phyloP scores from a whole-genome alignment of 2,797 vertebrate genomes.

The Acestrorhynchus altus region DNA sequence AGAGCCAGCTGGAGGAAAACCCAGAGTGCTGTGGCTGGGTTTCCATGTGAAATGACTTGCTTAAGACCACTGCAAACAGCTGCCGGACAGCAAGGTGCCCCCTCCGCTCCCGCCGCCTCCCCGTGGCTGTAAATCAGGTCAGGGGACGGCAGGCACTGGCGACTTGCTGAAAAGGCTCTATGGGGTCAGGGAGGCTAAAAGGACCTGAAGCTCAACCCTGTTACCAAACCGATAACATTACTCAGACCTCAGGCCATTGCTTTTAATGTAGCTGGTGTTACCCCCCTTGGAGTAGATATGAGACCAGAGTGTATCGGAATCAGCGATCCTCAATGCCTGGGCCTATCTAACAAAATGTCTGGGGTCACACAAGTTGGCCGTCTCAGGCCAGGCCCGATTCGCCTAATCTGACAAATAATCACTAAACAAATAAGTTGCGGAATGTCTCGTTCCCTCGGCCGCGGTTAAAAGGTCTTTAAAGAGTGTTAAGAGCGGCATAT shows the following conservation, averaged over 20 bases:
- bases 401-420: conserved; percentile 73
- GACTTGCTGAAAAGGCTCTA: conserved; percentile 80
- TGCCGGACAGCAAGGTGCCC: conserved; percentile 75
- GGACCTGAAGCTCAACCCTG: conserved; percentile 60
- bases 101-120: conserved; percentile 41
- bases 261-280: conserved; percentile 45
- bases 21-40: conserved; percentile 70
- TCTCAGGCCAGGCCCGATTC: conserved; percentile 61
- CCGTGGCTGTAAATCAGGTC: conserved; percentile 79
- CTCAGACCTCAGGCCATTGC: conserved; percentile 55
- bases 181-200: conserved; percentile 75
- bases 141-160: conserved; percentile 73
- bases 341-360: conserved; percentile 65
- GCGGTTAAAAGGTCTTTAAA: conserved; percentile 66
- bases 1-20: conserved; percentile 76
- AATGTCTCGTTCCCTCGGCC: conserved; percentile 51
- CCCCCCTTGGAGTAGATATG: conserved; percentile 52
- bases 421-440: conserved; percentile 63
- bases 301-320: conserved; percentile 24
- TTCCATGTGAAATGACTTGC: conserved; percentile 82
- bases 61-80: conserved; percentile 83
- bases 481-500: conserved; percentile 73
- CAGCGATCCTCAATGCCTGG: conserved; percentile 55
- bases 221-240: conserved; percentile 67
- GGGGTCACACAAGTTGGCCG: conserved; percentile 66